Evolutionary conservation across 2,888 invertebrate species (phyloP).

Genomic region (Polymixis flavicincta): DNA sequence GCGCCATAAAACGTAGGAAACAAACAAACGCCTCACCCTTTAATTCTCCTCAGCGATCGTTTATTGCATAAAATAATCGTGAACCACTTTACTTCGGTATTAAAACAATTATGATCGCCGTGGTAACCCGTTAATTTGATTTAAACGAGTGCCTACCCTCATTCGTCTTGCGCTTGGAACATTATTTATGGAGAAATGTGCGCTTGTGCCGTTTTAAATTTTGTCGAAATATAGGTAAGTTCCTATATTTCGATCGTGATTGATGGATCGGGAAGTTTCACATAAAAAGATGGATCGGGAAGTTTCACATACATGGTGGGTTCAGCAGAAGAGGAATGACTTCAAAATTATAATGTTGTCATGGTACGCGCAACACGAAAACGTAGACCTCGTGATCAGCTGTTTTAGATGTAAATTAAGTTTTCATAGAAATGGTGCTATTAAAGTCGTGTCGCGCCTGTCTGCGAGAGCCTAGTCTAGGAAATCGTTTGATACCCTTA

Average conservation of each 20-base stretch:
- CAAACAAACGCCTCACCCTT: neutral
- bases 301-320: neutral
- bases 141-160: slow-evolving; percentile 36
- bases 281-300: neutral
- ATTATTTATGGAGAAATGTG: neutral
- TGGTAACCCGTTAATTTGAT: slow-evolving; percentile 44
- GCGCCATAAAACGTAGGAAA: slow-evolving; percentile 1
- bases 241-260: too few species aligned
- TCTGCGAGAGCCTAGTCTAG: too few species aligned
- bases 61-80: slow-evolving; percentile 43
- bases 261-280: neutral
- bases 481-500: neutral
- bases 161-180: slow-evolving; percentile 4
- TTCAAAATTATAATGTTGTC: neutral
- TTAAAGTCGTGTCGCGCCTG: too few species aligned
- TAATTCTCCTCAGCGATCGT: slow-evolving; percentile 6
- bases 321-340: neutral
- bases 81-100: slow-evolving; percentile 8
- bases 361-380: neutral
- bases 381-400: neutral
- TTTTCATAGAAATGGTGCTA: too few species aligned
- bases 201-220: neutral
- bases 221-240: too few species aligned
- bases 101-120: slow-evolving; percentile 20
- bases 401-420: neutral